phyloP scores from a whole-genome alignment of 2,113 vertebrate species.

The Madoqua kirkii region DNA sequence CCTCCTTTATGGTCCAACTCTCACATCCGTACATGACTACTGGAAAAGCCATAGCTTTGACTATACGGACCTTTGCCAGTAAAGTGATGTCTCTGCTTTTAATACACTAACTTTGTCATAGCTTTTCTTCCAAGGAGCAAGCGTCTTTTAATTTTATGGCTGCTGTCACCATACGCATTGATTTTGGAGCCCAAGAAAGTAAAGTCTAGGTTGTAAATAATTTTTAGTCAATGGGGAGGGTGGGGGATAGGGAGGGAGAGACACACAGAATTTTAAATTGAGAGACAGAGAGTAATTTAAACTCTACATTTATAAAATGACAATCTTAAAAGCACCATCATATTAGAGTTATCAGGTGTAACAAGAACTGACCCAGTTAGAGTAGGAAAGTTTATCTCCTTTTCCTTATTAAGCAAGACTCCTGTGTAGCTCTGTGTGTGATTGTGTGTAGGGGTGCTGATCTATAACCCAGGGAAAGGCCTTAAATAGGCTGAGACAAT shows the following conservation, averaged over 20 bases:
- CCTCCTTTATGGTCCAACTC: background rate
- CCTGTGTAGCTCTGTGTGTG: background rate
- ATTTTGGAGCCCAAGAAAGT: background rate
- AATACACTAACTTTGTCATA: background rate
- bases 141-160: background rate
- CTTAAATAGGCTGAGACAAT: background rate
- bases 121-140: background rate
- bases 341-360: background rate
- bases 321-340: background rate
- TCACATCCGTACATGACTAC: background rate
- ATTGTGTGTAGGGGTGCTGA: background rate
- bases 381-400: background rate
- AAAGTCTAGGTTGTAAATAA: background rate
- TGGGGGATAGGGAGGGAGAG: background rate
- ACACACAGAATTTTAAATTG: background rate
- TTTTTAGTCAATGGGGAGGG: background rate
- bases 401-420: background rate
- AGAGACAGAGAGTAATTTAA: background rate
- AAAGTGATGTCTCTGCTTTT: background rate
- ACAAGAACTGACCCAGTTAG: background rate
- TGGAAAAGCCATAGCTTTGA: background rate
- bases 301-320: background rate
- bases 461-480: background rate
- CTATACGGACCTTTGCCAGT: background rate
- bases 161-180: background rate